A percentile compares a stretch with the other conserved stretches of the same genome.
Conservation (phyloP, 92 coral and sea anemone species). For the Parazoanthus atlanticus region DNA sequence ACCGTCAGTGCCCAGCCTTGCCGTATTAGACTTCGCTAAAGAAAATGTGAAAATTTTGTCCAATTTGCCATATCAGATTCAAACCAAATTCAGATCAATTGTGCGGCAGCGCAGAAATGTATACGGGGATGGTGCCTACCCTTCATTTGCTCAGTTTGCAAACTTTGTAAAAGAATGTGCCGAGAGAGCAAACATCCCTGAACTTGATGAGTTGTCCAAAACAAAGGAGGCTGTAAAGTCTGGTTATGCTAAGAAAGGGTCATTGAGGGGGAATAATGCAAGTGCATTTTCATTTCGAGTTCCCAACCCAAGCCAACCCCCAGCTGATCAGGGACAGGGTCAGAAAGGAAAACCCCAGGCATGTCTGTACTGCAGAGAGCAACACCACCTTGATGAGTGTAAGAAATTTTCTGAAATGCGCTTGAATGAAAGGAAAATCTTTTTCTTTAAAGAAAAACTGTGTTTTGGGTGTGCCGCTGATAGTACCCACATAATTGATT, state of each 20-base stretch:
- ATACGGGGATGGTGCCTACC: constrained; percentile 43
- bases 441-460: constrained; percentile 58
- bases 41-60: constrained; percentile 49
- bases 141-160: constrained; percentile 47
- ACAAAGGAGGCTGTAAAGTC: constrained; percentile 35
- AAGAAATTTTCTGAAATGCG: constrained; percentile 47
- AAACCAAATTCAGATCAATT: constrained; percentile 39
- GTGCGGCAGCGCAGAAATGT: constrained; percentile 24
- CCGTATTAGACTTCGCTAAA: constrained; percentile 49
- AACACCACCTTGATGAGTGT: constrained; percentile 47
- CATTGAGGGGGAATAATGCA: constrained; percentile 26
- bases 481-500: constrained; percentile 45
- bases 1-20: constrained; percentile 14
- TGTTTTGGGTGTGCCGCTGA: constrained; percentile 54
- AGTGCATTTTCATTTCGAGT: constrained; percentile 32
- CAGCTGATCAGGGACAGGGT: constrained; percentile 20
- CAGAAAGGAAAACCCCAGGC: constrained; percentile 8
- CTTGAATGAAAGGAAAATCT: constrained; percentile 48
- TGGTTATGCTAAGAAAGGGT: constrained; percentile 25
- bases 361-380: constrained; percentile 51
- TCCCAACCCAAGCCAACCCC: constrained; percentile 30
- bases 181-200: constrained; percentile 50
- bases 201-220: constrained; percentile 21
- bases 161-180: constrained; percentile 46
- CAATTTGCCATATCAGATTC: constrained; percentile 38